These are phyloP conservation scores for Papilio demoleus DNA, from an alignment of 2,888 invertebrate genomes.

Conservation along the genomic window DNA sequence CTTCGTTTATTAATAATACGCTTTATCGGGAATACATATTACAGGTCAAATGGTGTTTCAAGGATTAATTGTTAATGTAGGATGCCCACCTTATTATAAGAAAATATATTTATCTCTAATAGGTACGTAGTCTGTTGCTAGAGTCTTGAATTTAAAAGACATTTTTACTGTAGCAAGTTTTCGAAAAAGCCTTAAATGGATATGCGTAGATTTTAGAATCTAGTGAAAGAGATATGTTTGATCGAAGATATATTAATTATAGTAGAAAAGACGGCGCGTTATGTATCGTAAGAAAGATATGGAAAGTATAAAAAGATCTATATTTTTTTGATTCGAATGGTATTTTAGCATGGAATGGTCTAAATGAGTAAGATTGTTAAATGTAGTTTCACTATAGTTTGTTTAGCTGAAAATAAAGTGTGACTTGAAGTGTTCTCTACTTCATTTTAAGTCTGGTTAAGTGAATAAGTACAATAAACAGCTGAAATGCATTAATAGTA, in stretches of 20 bases:
- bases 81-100: constrained; percentile 23
- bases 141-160: constrained; percentile 36
- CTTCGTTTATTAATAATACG: background rate
- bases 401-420: constrained; percentile 7
- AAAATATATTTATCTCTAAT: constrained; percentile 18
- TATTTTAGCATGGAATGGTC: constrained; percentile 12
- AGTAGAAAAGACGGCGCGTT: constrained; percentile 1
- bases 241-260: constrained; percentile 14
- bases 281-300: background rate
- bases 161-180: constrained; percentile 22
- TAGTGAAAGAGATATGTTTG: constrained; percentile 1
- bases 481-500: background rate
- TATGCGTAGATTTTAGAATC: background rate
- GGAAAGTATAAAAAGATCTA: constrained; percentile 16
- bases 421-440: background rate
- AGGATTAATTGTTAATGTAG: constrained; percentile 22
- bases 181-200: constrained; percentile 15
- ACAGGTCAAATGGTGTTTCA: constrained; percentile 20
- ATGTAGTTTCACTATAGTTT: constrained; percentile 9
- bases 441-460: background rate
- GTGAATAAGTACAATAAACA: constrained; percentile 3
- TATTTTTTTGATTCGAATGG: constrained; percentile 27
- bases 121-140: constrained; percentile 35
- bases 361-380: background rate
- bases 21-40: constrained; percentile 10